A percentile compares a stretch with the other conserved stretches of the same genome.
phyloP scores from a whole-genome alignment of 92 coral and sea anemone species.

The Epizoanthus scotinus region DNA sequence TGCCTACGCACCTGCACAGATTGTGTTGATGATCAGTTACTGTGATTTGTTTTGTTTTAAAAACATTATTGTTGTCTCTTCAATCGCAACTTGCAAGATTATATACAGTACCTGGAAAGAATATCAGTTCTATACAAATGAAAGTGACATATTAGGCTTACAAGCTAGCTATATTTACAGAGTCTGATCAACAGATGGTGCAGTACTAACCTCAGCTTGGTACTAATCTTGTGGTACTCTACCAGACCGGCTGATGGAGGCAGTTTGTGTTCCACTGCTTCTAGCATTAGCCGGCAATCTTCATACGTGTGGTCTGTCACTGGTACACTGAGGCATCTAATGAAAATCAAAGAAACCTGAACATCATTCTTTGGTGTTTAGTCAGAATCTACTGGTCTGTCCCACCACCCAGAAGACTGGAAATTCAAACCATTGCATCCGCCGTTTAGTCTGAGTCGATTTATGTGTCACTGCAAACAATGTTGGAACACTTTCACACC shows the following conservation, averaged over 20 bases:
- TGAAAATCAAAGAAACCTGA: neutral
- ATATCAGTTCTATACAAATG: neutral
- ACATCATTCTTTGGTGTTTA: no score
- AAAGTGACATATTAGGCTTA: neutral
- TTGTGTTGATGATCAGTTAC: no score
- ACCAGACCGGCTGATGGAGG: conserved; percentile 78
- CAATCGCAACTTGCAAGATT: no score
- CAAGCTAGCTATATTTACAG: neutral
- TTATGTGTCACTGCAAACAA: no score
- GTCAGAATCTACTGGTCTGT: no score
- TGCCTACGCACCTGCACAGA: no score
- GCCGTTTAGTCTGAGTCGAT: no score
- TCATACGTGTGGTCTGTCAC: conserved; percentile 85
- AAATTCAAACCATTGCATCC: no score
- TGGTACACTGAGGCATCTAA: conserved; percentile 63
- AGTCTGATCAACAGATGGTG: neutral
- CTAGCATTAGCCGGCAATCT: conserved; percentile 78
- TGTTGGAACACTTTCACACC: no score
- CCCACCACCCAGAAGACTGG: no score
- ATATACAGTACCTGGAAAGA: neutral
- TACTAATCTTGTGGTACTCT: conserved; percentile 82
- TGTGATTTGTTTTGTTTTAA: no score
- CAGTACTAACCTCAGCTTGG: conserved; percentile 63
- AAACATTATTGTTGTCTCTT: no score
- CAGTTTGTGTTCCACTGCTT: conserved; percentile 69